phyloP scores from a whole-genome alignment of 2,888 invertebrate genomes.

The Seira sanloemensis region DNA sequence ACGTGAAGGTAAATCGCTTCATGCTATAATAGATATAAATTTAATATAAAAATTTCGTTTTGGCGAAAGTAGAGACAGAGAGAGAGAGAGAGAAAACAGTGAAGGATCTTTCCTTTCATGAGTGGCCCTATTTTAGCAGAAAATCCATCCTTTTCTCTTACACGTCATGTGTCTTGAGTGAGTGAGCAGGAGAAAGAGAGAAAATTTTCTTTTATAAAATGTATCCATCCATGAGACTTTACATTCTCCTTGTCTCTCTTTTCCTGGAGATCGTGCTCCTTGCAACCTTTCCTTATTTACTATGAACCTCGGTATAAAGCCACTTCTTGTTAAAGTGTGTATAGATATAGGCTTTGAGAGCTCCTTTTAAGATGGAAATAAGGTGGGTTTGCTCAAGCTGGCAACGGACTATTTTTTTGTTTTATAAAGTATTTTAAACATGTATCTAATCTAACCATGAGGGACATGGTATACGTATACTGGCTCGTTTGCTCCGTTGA shows the following conservation, averaged over 20 bases:
- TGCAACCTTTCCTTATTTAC: slow-evolving; percentile 55
- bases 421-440: neutral
- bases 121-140: slow-evolving; percentile 56
- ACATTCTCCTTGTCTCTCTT: slow-evolving; percentile 20
- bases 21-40: too few species aligned
- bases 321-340: neutral
- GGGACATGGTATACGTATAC: too few species aligned
- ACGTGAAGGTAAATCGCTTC: too few species aligned
- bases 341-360: neutral
- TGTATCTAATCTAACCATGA: neutral
- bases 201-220: neutral
- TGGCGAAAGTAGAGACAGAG: too few species aligned
- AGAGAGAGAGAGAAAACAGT: slow-evolving; percentile 49
- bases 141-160: slow-evolving; percentile 49
- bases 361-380: neutral
- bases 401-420: neutral
- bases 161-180: slow-evolving; percentile 3
- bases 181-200: neutral
- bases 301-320: slow-evolving; percentile 41
- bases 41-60: too few species aligned
- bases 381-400: neutral
- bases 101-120: slow-evolving; percentile 56
- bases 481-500: neutral
- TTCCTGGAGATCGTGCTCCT: slow-evolving; percentile 52
- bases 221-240: neutral